Base-by-base conservation (phyloP, 2,113 vertebrate genomes). In the Oncorhynchus mykiss region DNA sequence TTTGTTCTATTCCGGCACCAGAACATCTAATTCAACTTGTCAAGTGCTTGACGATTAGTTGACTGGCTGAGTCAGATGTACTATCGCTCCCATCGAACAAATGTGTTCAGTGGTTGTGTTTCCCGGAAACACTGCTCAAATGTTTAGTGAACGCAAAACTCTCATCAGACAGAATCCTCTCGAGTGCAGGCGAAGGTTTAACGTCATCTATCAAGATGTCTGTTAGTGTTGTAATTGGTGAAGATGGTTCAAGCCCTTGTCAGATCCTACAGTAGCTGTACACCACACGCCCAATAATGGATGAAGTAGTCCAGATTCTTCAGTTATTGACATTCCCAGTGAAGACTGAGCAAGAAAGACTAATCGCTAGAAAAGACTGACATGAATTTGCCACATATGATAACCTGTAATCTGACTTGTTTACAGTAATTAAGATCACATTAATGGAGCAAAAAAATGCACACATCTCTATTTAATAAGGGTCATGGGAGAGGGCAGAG, bases 361-460 rank as follows among this genome's bases (percentile, higher is more conserved):
- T 39, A 27, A 31, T 18, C 27, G 29, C 14, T 59, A 72, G 27
- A 2, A 27, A 57, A 45, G 18, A 57, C 13, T 16, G 29, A 67
- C 27, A 14, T 29, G 0, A 59, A 6, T 73, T 54, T 59, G 71
- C 65, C 54, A 22, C 49, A 27, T 25, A 66, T 67, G 51, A 68
- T 68, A 62, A 69, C 16, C 67, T 68, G 67, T 68, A 68, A 68
- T 68, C 31, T 51, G 3, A 65, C 27, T 51, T 54, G 49, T 54
- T 57, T 18, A 57, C 48, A 27, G 70, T 54, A 57, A 71, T 71
- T 54, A 54, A 25, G 57, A 57, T 71, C 22, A 71, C 70, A 59
- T 71, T 71, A 57, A 51, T 2, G 20, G 3, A 67, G 6, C 1
- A 57, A 18, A 54, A 71, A 71, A 59, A 57, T 4, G 57, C 48